Evolutionary conservation across 2,113 vertebrate species (phyloP).

Genomic region (Ptychochromis oligacanthus): DNA sequence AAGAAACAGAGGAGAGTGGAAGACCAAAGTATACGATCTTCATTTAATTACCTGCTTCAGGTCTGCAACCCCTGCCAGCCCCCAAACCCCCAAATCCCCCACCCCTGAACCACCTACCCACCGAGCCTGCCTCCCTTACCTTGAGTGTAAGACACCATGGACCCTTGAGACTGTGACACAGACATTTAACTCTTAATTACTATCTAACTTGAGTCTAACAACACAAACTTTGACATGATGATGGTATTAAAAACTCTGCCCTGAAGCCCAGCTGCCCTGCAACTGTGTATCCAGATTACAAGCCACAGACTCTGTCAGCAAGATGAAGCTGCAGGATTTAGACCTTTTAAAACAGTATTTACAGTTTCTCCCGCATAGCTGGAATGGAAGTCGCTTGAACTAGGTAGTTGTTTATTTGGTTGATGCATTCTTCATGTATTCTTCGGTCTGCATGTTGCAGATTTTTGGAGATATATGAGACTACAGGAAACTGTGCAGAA

Average conservation of each 20-base stretch:
- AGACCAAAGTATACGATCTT: slow-evolving; percentile 60
- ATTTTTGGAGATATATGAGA: neutral
- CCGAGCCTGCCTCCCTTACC: slow-evolving; percentile 19
- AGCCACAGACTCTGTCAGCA: slow-evolving; percentile 39
- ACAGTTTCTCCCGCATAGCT: slow-evolving; percentile 11
- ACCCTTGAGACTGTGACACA: slow-evolving; percentile 59
- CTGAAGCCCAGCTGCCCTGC: slow-evolving; percentile 25
- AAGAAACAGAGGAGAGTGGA: slow-evolving; percentile 11
- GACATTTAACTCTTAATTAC: slow-evolving; percentile 80
- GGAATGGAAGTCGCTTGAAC: slow-evolving; percentile 46
- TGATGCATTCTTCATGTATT: neutral
- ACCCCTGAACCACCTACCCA: neutral
- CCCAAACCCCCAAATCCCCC: neutral
- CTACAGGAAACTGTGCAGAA: neutral
- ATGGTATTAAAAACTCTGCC: slow-evolving; percentile 41
- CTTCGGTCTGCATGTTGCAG: neutral
- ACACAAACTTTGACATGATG: slow-evolving; percentile 61
- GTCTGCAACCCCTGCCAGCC: slow-evolving; percentile 9
- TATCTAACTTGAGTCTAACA: slow-evolving; percentile 71
- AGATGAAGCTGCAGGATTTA: slow-evolving; percentile 58
- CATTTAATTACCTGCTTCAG: slow-evolving; percentile 77
- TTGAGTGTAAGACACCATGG: slow-evolving; percentile 30
- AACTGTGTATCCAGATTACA: slow-evolving; percentile 57
- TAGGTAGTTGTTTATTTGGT: slow-evolving; percentile 12
- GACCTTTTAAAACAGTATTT: slow-evolving; percentile 64